Conservation (phyloP, 2,888 invertebrate genomes). For the Eupithecia subfuscata region DNA sequence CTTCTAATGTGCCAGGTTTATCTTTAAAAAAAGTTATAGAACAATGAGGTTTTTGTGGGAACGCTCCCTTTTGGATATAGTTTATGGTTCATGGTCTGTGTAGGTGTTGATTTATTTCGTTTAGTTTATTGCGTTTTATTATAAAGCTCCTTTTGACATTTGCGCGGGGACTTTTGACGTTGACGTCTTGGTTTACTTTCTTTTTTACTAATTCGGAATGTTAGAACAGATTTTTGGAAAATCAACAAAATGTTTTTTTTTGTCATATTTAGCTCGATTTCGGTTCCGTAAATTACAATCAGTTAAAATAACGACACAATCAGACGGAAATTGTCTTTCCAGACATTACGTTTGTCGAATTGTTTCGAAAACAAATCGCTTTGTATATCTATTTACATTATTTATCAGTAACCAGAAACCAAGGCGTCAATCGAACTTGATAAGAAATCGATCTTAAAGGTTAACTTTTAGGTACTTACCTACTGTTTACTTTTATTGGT, state of each 20-base stretch:
- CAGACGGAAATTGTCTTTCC: background rate
- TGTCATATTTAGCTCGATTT: background rate
- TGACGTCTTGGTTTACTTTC: background rate
- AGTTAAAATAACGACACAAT: background rate
- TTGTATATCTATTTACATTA: background rate
- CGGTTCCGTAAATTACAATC: background rate
- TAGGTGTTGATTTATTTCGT: conserved; percentile 51
- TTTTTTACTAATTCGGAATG: background rate
- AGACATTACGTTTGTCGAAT: background rate
- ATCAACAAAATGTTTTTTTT: too few relatives aligned
- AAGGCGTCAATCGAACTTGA: background rate
- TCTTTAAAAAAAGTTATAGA: conserved; percentile 56
- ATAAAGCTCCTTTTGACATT: conserved; percentile 40
- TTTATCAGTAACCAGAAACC: background rate
- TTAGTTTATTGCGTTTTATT: conserved; percentile 39
- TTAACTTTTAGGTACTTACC: background rate
- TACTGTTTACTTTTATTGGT: too few relatives aligned
- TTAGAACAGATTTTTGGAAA: background rate
- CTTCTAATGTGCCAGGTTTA: conserved; percentile 53
- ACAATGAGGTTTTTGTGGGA: conserved; percentile 58
- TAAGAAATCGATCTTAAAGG: background rate
- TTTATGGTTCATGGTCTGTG: conserved; percentile 40
- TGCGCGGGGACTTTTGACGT: conserved; percentile 10
- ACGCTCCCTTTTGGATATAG: conserved; percentile 38
- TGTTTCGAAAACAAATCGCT: conserved; percentile 4